These are phyloP conservation scores for Actinopyga echinites DNA, from an alignment of 53 echinoderm and acorn worm species.

Conservation along the genomic window DNA sequence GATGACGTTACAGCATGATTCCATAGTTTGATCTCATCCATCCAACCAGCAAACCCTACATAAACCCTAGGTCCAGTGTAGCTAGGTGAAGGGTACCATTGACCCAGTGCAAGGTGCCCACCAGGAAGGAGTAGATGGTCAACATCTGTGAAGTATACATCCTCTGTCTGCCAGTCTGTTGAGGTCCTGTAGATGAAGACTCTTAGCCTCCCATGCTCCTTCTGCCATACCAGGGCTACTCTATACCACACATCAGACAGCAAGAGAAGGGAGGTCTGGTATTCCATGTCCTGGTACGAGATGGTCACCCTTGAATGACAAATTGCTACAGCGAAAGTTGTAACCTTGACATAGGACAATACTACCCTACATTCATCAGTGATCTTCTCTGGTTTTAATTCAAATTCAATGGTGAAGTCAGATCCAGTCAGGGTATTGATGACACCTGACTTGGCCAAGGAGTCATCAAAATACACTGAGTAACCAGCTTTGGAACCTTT, in stretches of 20 bases:
- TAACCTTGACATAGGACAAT: conserved; percentile 62
- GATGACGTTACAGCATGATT: conserved; percentile 54
- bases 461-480: conserved; percentile 74
- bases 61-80: conserved; percentile 58
- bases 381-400: conserved; percentile 42
- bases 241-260: conserved; percentile 71
- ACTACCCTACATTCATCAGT: conserved; percentile 59
- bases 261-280: conserved; percentile 56
- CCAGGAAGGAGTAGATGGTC: conserved; percentile 65
- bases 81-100: conserved; percentile 67
- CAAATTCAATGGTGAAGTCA: conserved; percentile 82
- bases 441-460: conserved; percentile 46
- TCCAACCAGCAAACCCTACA: conserved; percentile 70
- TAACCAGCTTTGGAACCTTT: conserved; percentile 69
- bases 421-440: conserved; percentile 79
- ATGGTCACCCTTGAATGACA: conserved; percentile 40
- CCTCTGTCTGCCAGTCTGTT: conserved; percentile 37
- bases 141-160: conserved; percentile 53
- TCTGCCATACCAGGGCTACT: conserved; percentile 70
- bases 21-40: conserved; percentile 88
- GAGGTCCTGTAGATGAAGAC: conserved; percentile 63
- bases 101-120: conserved; percentile 70
- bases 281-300: not conserved
- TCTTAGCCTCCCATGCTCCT: conserved; percentile 52
- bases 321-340: conserved; percentile 61